Base-by-base conservation (phyloP, 2,797 vertebrate genomes). In the Chelonia mydas region DNA sequence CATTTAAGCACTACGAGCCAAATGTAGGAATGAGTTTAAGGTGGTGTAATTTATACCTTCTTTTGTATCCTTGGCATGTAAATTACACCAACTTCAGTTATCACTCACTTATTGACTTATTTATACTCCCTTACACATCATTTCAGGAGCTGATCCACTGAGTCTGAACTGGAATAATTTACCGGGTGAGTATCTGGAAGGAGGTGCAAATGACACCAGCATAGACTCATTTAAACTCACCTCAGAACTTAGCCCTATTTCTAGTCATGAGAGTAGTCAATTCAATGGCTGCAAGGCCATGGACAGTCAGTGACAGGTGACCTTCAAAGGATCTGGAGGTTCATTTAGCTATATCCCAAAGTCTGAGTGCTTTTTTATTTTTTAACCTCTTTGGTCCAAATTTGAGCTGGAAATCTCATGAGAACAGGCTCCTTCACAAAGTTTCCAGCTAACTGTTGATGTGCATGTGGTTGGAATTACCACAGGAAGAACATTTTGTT, bases 401-500 rank as follows among this genome's bases (percentile, higher is more conserved):
- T 55, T 92, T 94, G 86, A 93, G 68, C 94, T 95, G 86, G 80
- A 96, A 79, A 49, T 91, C 27, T 81, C 87, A 49, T 28, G 13
- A 54, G 72, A 65, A 83, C 28, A 79, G 81, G n/a, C 78, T 87
- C 91, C n/a, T n/a, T 95, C 84, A 88, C 91, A 92, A 93, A 94
- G 89, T 93, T 94, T 96, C 82, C 89, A 0, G 0, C 55, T 96
- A 87, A 82, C 65, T 96, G 76, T 65, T 2, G 16, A 49, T 81
- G 65, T 65, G 19, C 59, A 81, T 3, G 76, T 59, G 33, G 19
- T 86, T 96, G 84, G 51, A 49, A 95, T 96, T 97, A 95, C 84
- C 79, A 94, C 95, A 95, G 96, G 90, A 95, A 97, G 90, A 92
- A 59, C 79, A 96, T 97, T 93, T 92, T 93, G 93, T 86, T 96